phyloP scores from a whole-genome alignment of 2,113 vertebrate genomes.

The Ia io region DNA sequence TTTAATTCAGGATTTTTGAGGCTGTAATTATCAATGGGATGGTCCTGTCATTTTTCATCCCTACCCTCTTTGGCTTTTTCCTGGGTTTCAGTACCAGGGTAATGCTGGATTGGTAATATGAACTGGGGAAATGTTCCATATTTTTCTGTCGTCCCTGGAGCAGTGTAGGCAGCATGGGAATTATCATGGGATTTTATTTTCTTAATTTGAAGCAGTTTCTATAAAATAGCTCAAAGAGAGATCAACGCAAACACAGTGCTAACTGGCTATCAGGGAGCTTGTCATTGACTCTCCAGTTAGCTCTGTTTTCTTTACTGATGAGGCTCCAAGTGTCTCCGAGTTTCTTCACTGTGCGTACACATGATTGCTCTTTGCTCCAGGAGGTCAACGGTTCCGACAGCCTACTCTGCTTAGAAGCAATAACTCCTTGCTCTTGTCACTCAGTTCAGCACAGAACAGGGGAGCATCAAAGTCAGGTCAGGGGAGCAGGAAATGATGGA shows the following conservation, averaged over 20 bases:
- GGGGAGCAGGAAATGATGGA: slow-evolving; percentile 65
- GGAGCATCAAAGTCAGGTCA: slow-evolving; percentile 73
- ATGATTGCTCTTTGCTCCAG: slow-evolving; percentile 52
- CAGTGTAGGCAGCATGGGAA: slow-evolving; percentile 18
- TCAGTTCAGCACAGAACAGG: slow-evolving; percentile 37
- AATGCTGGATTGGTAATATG: not conserved
- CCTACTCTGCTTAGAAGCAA: slow-evolving; percentile 41
- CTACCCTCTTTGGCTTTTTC: not conserved
- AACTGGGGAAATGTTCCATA: not conserved
- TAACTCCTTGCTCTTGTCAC: slow-evolving; percentile 59
- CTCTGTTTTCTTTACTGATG: slow-evolving; percentile 39
- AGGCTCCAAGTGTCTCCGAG: slow-evolving; percentile 41
- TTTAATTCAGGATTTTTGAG: slow-evolving; percentile 19
- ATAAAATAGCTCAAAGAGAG: slow-evolving; percentile 42
- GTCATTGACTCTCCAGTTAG: slow-evolving; percentile 34
- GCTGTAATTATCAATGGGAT: not conserved
- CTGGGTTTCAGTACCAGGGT: not conserved
- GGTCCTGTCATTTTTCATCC: not conserved
- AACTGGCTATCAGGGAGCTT: slow-evolving; percentile 30
- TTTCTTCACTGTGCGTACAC: slow-evolving; percentile 37
- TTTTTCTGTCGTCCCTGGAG: slow-evolving; percentile 38
- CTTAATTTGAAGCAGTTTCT: slow-evolving; percentile 55
- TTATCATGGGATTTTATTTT: slow-evolving; percentile 54
- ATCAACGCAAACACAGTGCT: not conserved
- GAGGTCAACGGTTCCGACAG: slow-evolving; percentile 22